phyloP scores from a whole-genome alignment of 1,140 invertebrate species.

The Drosophila cardini region DNA sequence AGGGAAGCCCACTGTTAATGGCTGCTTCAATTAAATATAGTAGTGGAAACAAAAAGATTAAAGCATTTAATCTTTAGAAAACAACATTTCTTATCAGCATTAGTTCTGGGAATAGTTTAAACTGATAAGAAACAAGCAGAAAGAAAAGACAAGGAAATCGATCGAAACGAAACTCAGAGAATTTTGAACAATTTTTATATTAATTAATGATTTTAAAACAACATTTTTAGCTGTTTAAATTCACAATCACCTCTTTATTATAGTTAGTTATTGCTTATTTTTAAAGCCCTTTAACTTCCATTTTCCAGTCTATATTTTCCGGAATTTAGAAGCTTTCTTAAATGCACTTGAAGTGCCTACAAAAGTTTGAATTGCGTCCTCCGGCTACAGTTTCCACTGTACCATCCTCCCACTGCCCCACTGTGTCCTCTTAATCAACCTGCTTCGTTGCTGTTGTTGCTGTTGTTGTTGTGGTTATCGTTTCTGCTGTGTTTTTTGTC shows the following conservation, averaged over 20 bases:
- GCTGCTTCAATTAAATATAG: background rate
- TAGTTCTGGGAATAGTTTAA: too few relatives aligned
- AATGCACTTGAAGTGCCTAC: slow-evolving; percentile 16
- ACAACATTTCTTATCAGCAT: too few relatives aligned
- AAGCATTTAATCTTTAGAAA: too few relatives aligned
- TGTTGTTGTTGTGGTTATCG: slow-evolving; percentile 23
- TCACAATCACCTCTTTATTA: too few relatives aligned
- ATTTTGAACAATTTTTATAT: too few relatives aligned
- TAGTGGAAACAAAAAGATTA: too few relatives aligned
- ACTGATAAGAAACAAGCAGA: too few relatives aligned
- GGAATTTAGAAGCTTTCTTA: slow-evolving; percentile 17
- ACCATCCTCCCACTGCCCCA: background rate
- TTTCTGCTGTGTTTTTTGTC: slow-evolving; percentile 45
- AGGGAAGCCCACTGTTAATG: background rate
- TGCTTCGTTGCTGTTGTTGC: slow-evolving; percentile 34
- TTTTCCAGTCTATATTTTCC: background rate
- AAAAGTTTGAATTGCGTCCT: slow-evolving; percentile 8
- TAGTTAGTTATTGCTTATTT: background rate
- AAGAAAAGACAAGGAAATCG: too few relatives aligned
- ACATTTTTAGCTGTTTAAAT: too few relatives aligned
- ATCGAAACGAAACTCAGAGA: too few relatives aligned
- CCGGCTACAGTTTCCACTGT: slow-evolving; percentile 10
- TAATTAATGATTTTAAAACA: too few relatives aligned
- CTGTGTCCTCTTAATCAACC: slow-evolving; percentile 30
- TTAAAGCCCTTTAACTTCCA: background rate